phyloP scores from a whole-genome alignment of 2,797 vertebrate genomes.

The Acridotheres tristis region DNA sequence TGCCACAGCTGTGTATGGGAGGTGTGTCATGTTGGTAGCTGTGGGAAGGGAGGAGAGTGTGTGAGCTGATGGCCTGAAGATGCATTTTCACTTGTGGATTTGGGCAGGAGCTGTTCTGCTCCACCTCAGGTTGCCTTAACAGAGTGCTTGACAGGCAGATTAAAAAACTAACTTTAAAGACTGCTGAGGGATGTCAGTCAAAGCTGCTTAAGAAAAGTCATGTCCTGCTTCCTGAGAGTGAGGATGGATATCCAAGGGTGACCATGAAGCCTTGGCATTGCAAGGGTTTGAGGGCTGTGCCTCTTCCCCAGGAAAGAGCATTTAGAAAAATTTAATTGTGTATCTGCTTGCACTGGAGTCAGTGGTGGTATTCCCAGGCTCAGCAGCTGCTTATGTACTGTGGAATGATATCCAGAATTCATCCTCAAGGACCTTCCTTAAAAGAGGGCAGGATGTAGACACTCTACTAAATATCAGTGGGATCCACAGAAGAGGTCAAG shows the following conservation, averaged over 20 bases:
- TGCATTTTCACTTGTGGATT: background rate
- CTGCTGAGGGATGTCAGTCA: background rate
- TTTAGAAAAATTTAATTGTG: background rate
- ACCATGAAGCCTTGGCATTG: background rate
- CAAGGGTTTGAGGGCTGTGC: background rate
- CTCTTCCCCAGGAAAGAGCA: background rate
- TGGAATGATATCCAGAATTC: background rate
- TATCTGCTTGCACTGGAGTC: background rate
- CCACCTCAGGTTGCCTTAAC: background rate
- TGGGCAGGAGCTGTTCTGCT: background rate
- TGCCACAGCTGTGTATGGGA: background rate
- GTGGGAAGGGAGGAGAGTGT: background rate
- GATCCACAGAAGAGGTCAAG: background rate
- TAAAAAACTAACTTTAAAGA: background rate
- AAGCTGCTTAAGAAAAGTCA: background rate
- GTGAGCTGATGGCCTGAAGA: background rate
- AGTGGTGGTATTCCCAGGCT: background rate
- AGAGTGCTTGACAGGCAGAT: background rate
- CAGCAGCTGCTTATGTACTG: background rate
- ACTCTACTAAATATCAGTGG: background rate
- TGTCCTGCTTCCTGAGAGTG: background rate
- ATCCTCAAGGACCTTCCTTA: background rate
- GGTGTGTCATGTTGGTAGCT: background rate
- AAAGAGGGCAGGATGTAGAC: background rate
- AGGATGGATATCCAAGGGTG: background rate